Evolutionary conservation across 2,888 invertebrate species (phyloP).

Genomic region (Scaptodrosophila latifasciaeformis): DNA sequence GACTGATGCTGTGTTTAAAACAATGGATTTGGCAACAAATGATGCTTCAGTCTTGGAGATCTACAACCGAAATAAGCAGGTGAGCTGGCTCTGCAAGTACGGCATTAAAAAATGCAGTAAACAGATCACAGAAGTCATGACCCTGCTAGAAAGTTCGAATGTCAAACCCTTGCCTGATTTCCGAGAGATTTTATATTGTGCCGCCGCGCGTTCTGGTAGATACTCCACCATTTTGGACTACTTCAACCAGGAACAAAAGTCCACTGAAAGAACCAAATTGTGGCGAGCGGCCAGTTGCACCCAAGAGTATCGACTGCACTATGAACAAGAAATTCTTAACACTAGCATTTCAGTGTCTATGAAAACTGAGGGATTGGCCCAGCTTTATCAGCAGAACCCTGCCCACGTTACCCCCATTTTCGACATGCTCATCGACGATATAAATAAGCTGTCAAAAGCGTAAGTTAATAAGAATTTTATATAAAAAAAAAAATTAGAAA

Average conservation of each 20-base stretch:
- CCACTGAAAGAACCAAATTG: constrained; percentile 81
- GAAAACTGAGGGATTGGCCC: constrained; percentile 56
- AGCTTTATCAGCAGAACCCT: constrained; percentile 77
- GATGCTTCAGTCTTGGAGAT: constrained; percentile 77
- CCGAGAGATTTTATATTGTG: constrained; percentile 58
- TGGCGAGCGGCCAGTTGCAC: constrained; percentile 82
- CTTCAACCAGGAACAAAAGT: constrained; percentile 77
- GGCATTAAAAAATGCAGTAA: constrained; percentile 36
- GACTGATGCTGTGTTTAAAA: constrained; percentile 75
- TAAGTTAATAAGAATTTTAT: constrained; percentile 39
- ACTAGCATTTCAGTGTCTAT: constrained; percentile 34
- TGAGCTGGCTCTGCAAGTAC: constrained; percentile 81
- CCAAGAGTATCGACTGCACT: constrained; percentile 76
- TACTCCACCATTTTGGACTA: constrained; percentile 75
- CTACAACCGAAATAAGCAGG: constrained; percentile 78
- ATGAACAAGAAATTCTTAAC: constrained; percentile 75
- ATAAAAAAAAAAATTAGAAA: not conserved
- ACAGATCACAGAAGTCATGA: constrained; percentile 31
- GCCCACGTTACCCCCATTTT: constrained; percentile 57
- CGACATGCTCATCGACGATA: constrained; percentile 37
- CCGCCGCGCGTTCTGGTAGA: constrained; percentile 33
- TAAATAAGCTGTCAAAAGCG: constrained; percentile 42
- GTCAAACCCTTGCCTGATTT: constrained; percentile 50
- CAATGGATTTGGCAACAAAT: constrained; percentile 75
- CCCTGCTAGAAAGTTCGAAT: not conserved